Base-by-base conservation (phyloP, 1,140 invertebrate genomes). In the Nautilus pompilius region DNA sequence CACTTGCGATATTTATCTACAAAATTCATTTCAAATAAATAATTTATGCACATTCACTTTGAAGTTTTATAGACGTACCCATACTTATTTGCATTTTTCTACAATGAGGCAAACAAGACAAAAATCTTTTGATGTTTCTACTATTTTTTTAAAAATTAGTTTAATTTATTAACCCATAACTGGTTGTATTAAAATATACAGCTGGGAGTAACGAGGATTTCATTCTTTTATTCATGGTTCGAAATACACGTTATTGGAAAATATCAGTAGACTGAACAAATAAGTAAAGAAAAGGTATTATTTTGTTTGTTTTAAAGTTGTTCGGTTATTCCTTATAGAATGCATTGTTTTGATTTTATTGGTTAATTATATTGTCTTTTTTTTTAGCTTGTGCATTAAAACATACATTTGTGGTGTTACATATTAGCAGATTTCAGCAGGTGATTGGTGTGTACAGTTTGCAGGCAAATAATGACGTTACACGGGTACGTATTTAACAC, bases 351-450 rank as follows among this genome's bases (percentile, higher is more conserved):
- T 10, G n/a, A 10, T 2, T n/a, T 41, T 3, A 8, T n/a, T 8
- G 36, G 36, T 10, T 10, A 10, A 41, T 10, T n/a, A n/a, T 41
- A 10, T 8, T 41, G n/a, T 49, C 24, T 61, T 61, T 70, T 24
- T 58, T 75, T 77, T 49, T 70, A 82, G 83, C 81, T 17, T 83
- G 82, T 64, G 86, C 84, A 58, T 71, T 88, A 34, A 87, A 87
- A 63, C 78, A 84, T 68, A 84, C 84, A 17, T 87, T 88, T 69
- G 85, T 87, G 3, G 70, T 88, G 33, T 85, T 88, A 57, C 84
- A 85, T 73, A 76, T 87, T 48, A 88, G 87, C 72, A 78, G 87
- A 41, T 88, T 87, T 69, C 87, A 88, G 48, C 80, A 88, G 71
- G 85, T 88, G 34, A 82, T 86, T 13, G 84, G 84, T 28, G 84